Evolutionary conservation across 1,140 invertebrate genomes (phyloP).

Genomic region (Trichomalopsis sarcophagae): DNA sequence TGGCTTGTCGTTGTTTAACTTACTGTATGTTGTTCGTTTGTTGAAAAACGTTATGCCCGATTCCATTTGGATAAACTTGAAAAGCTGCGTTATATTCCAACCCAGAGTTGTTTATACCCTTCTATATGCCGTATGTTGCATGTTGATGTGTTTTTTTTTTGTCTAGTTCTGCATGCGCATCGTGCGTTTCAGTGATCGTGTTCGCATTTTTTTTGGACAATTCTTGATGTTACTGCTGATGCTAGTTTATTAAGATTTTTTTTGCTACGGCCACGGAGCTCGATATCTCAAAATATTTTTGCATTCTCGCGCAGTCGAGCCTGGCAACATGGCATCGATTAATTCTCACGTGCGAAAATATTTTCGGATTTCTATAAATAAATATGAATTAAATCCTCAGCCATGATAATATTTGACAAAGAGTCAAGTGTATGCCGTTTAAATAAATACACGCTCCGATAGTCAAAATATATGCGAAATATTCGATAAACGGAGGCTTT

Average conservation of each 20-base stretch:
- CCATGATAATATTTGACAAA: background rate
- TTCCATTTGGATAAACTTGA: slow-evolving; percentile 12
- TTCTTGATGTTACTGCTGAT: slow-evolving; percentile 20
- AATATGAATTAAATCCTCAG: background rate
- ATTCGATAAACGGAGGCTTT: background rate
- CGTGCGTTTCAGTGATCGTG: slow-evolving; percentile 12
- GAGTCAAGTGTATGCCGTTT: background rate
- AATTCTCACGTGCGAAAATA: background rate
- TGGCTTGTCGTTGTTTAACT: background rate
- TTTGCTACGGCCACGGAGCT: background rate
- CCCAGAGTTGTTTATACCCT: background rate
- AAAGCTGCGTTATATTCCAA: background rate
- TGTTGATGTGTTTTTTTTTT: background rate
- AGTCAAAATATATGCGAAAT: background rate
- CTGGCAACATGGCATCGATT: background rate
- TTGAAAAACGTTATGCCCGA: background rate
- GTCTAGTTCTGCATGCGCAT: slow-evolving; percentile 30
- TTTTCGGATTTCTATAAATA: slow-evolving; percentile 5
- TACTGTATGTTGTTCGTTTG: background rate
- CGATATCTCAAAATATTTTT: slow-evolving; percentile 33
- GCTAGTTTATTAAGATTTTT: slow-evolving; percentile 31
- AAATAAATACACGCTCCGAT: background rate
- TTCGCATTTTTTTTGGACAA: background rate
- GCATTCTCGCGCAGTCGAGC: background rate
- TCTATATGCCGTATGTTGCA: background rate